A percentile compares a stretch with the other conserved stretches of the same genome.
Conservation (phyloP, 2,888 invertebrate genomes). For the Drosophila niveifrons region DNA sequence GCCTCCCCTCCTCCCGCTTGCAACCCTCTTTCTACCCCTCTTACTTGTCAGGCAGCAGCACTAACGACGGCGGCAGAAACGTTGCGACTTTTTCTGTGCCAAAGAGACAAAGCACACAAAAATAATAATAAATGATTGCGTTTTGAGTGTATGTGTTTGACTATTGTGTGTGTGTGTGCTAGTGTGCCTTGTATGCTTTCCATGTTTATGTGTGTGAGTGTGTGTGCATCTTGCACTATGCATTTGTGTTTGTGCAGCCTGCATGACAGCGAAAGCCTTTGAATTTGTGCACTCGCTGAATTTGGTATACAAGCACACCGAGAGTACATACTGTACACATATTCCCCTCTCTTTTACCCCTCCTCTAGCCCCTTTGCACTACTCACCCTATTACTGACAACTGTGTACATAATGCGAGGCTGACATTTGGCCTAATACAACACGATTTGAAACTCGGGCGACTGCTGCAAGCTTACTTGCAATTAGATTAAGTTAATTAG, state of each 20-base stretch:
- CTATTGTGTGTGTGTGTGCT: conserved; percentile 22
- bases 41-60: conserved; percentile 17
- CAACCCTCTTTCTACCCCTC: not conserved
- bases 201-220: conserved; percentile 32
- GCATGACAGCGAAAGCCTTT: conserved; percentile 69
- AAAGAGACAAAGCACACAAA: conserved; percentile 78
- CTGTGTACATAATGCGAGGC: conserved; percentile 30
- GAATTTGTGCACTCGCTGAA: conserved; percentile 67
- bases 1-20: not conserved
- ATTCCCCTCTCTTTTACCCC: not conserved
- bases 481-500: conserved; percentile 67
- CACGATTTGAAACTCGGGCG: conserved; percentile 18
- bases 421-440: conserved; percentile 40
- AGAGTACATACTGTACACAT: conserved; percentile 22
- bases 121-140: conserved; percentile 79
- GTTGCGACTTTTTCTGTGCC: conserved; percentile 75
- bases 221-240: conserved; percentile 33
- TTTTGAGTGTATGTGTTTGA: conserved; percentile 56
- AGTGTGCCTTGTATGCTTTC: conserved; percentile 21
- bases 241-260: conserved; percentile 71
- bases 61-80: conserved; percentile 35
- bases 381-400: not conserved
- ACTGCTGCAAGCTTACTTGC: conserved; percentile 42
- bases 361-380: too few relatives aligned
- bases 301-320: conserved; percentile 34